Percentiles rank a stretch among this genome's conserved stretches.
phyloP scores from a whole-genome alignment of 2,113 vertebrate genomes.

The Passer domesticus region DNA sequence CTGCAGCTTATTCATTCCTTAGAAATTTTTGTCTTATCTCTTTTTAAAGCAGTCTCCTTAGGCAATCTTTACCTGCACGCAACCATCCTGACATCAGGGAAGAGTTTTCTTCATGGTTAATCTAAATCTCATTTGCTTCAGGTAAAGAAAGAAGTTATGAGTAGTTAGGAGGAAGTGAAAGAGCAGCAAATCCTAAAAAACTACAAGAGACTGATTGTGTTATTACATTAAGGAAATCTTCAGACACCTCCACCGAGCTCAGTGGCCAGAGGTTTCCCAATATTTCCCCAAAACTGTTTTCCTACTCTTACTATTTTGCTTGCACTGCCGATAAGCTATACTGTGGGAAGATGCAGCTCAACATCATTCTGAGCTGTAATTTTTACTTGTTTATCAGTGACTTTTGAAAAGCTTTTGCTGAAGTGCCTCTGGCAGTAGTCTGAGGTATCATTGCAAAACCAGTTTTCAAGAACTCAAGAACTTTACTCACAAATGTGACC shows the following conservation, averaged over 20 bases:
- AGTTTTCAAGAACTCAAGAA: neutral
- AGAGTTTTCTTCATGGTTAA: neutral
- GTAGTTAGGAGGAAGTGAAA: neutral
- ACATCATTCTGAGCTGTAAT: neutral
- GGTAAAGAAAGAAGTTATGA: neutral
- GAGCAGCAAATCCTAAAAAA: neutral
- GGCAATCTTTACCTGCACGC: neutral
- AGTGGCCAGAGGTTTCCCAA: neutral
- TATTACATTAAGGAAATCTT: neutral
- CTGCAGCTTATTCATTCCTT: neutral
- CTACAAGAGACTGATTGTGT: neutral
- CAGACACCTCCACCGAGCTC: neutral
- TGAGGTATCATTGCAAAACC: neutral
- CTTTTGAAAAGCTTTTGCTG: conserved; percentile 11
- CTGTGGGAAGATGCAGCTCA: neutral
- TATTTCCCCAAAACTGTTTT: neutral
- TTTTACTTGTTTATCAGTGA: conserved; percentile 8
- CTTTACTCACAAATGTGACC: neutral
- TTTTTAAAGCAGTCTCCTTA: neutral
- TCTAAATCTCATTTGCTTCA: neutral
- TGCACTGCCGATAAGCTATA: neutral
- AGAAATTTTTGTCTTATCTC: conserved; percentile 17
- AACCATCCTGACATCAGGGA: neutral
- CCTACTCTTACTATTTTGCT: neutral
- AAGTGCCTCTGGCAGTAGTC: neutral